These are phyloP conservation scores for Engystomops pustulosus DNA, from an alignment of 2,113 vertebrate species.

Conservation along the genomic window DNA sequence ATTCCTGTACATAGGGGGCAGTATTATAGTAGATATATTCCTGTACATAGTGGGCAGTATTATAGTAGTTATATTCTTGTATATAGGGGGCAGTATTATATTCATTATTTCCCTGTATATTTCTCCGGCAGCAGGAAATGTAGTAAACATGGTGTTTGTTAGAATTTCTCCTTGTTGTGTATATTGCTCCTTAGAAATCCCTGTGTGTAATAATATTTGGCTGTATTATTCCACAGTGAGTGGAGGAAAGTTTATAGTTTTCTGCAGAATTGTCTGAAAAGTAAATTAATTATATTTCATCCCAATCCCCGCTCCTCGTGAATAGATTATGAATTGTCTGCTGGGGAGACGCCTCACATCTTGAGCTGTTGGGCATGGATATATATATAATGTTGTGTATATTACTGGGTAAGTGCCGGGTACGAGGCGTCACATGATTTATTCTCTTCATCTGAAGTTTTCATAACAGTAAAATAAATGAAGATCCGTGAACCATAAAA, in stretches of 20 bases:
- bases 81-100: conserved; percentile 4
- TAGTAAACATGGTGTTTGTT: not conserved
- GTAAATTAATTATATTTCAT: conserved; percentile 5
- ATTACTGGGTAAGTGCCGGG: not conserved
- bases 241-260: not conserved
- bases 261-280: not conserved
- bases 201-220: not conserved
- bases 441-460: not conserved
- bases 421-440: not conserved
- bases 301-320: not conserved
- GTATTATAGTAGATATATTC: not conserved
- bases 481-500: not conserved
- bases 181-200: not conserved
- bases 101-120: not conserved
- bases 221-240: not conserved
- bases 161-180: not conserved
- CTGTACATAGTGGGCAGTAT: not conserved
- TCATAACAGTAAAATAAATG: not conserved
- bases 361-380: conserved; percentile 14
- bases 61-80: not conserved
- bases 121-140: too few species aligned
- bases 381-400: conserved; percentile 11
- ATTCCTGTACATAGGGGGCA: not conserved
- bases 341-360: not conserved
- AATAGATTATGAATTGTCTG: conserved; percentile 12